Percentiles rank a stretch among this genome's conserved stretches.
Evolutionary conservation across 1,140 invertebrate species (phyloP).

Genomic region (Euwallacea similis): DNA sequence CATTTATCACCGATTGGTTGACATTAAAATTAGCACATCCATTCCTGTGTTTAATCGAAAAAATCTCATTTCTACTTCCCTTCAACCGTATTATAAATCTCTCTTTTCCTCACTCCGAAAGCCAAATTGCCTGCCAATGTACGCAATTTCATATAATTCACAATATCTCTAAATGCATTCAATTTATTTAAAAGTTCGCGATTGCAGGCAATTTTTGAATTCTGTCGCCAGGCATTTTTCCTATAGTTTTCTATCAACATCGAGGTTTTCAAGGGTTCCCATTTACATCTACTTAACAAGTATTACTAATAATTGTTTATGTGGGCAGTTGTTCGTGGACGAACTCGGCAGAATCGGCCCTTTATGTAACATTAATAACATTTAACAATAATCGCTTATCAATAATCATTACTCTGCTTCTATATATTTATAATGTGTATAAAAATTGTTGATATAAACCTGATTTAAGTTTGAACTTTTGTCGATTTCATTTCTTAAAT

Average conservation of each 20-base stretch:
- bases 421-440: constrained; percentile 19
- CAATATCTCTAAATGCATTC: too few relatives aligned
- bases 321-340: constrained; percentile 16
- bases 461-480: constrained; percentile 32
- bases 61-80: constrained; percentile 4
- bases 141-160: too few relatives aligned
- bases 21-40: constrained; percentile 5
- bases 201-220: too few relatives aligned
- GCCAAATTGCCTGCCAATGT: too few relatives aligned
- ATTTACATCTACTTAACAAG: constrained; percentile 3
- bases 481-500: constrained; percentile 22
- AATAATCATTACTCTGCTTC: constrained; percentile 3
- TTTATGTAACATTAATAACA: constrained; percentile 28
- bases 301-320: constrained; percentile 9
- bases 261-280: neutral
- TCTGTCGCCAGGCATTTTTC: too few relatives aligned
- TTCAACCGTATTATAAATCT: neutral
- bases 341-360: neutral
- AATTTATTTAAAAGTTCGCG: too few relatives aligned
- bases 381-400: constrained; percentile 18
- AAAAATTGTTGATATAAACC: constrained; percentile 28
- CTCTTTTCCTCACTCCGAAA: too few relatives aligned
- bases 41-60: constrained; percentile 4
- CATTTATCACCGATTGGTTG: constrained; percentile 36
- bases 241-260: too few relatives aligned